Evolutionary conservation across 1,140 invertebrate genomes (phyloP), one percentile per base, ranked within the genome.

Genomic region (Holotrichia oblita): DNA sequence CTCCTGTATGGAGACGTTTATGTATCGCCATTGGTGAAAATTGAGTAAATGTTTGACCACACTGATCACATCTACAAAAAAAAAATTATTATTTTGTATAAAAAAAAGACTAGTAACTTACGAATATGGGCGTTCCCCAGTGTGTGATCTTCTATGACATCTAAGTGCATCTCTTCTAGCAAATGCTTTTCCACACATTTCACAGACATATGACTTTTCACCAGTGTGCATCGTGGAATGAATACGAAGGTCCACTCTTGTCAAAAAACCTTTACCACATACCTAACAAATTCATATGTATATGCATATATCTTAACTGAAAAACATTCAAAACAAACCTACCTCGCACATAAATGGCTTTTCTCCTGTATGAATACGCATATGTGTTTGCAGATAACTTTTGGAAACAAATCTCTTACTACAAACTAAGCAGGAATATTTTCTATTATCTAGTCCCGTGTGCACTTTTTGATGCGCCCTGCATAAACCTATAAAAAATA

Each of bases 371-470:
- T 93, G 90, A 17, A 91, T 91, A 42, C 91, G 87, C 7, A 90
- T 86, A 83, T 95, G 94, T 10, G 91, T 91, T 14, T 92, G 91
- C 74, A 95, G 86, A 80, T 94, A 89, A 9, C 92, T 91, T 59
- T 91, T 90, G 0, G 94, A 89, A 3, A 92, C 93, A 83, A 96
- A 97, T 10, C 90, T 89, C 81, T 93, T 93, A 0, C 90, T 90
- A 84, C 96, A 97, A 0, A 94, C 89, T 64, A 91, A 90, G 84
- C 96, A 97, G 75, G 91, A 89, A 78, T 92, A 92, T 12, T 95
- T 94, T 0, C 94, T 87, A 86, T 95, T 93, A 22, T 94, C 93
- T 0, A 92, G 93, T 83, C 86, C 86, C 4, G 83, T 80, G 77
- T 87, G 86, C 2, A 84, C 81, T 78, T 84, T 87, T 80, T 85